Percentiles rank a stretch among this genome's conserved stretches.
phyloP scores from a whole-genome alignment of 2,113 vertebrate genomes.

The Platichthys flesus region DNA sequence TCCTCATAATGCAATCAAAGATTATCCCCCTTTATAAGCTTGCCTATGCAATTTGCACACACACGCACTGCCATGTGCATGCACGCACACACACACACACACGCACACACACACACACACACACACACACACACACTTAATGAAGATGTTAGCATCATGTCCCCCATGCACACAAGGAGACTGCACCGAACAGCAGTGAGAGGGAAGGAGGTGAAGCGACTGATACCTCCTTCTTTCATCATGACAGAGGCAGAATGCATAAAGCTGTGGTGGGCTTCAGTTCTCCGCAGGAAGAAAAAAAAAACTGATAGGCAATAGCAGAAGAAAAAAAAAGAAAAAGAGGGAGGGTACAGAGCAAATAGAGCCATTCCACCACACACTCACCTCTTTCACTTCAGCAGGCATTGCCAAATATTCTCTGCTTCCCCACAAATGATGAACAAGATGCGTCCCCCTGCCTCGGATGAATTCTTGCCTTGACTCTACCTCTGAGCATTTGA shows the following conservation, averaged over 20 bases:
- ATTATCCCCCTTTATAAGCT: slow-evolving; percentile 34
- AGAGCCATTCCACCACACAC: slow-evolving; percentile 70
- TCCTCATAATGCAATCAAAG: slow-evolving; percentile 64
- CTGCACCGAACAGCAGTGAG: slow-evolving; percentile 63
- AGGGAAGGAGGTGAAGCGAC: slow-evolving; percentile 51
- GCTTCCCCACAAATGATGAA: slow-evolving; percentile 66
- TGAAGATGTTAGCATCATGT: slow-evolving; percentile 67
- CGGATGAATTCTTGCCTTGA: slow-evolving; percentile 49
- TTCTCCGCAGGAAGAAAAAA: slow-evolving; percentile 49
- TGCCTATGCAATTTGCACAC: slow-evolving; percentile 36
- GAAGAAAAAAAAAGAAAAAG: slow-evolving; percentile 38
- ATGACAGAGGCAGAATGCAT: slow-evolving; percentile 67
- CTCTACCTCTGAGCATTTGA: slow-evolving; percentile 65
- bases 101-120: slow-evolving; percentile 14
- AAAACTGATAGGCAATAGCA: slow-evolving; percentile 11
- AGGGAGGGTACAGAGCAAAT: slow-evolving; percentile 64
- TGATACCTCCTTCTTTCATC: slow-evolving; percentile 66
- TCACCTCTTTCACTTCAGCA: slow-evolving; percentile 84
- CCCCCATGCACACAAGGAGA: slow-evolving; percentile 71
- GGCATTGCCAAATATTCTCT: slow-evolving; percentile 78
- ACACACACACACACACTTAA: slow-evolving; percentile 39
- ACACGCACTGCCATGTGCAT: slow-evolving; percentile 10
- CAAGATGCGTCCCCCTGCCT: slow-evolving; percentile 52
- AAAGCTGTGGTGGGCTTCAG: slow-evolving; percentile 56
- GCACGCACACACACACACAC: slow-evolving; percentile 9